Evolutionary conservation across 2,797 vertebrate species (phyloP).

Genomic region (Sebastes taczanowskii): DNA sequence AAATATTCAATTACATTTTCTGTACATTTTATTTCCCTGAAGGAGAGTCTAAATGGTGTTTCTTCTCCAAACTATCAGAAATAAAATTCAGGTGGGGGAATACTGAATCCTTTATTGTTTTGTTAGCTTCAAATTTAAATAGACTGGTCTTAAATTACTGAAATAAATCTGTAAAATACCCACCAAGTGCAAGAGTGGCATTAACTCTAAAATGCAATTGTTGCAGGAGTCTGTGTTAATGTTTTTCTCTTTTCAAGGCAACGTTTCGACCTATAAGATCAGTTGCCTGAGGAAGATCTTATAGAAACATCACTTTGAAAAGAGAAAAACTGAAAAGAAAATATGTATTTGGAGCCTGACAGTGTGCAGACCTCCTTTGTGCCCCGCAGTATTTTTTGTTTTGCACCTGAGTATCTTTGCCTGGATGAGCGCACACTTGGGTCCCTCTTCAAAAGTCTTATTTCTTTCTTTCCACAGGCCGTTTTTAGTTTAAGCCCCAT

Average conservation of each 20-base stretch:
- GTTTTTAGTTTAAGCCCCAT: background rate
- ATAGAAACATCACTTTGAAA: background rate
- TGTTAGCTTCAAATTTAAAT: background rate
- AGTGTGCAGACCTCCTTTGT: background rate
- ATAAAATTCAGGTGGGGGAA: background rate
- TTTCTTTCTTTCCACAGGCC: background rate
- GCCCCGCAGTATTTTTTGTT: background rate
- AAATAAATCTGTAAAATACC: background rate
- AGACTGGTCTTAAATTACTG: background rate
- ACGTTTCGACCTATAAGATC: background rate
- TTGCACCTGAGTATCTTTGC: background rate
- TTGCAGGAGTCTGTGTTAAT: background rate
- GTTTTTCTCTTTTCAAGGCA: background rate
- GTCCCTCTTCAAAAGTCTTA: background rate
- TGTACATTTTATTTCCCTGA: no score
- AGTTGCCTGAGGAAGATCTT: background rate
- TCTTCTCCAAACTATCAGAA: background rate
- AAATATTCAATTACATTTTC: no score
- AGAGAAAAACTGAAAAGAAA: background rate
- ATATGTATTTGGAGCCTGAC: background rate
- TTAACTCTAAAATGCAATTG: background rate
- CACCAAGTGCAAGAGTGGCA: background rate
- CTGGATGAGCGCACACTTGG: background rate
- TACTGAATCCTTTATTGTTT: background rate
- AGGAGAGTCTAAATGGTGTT: background rate